phyloP scores from a whole-genome alignment of 2,888 invertebrate species.

The Sarcophaga subvicina region DNA sequence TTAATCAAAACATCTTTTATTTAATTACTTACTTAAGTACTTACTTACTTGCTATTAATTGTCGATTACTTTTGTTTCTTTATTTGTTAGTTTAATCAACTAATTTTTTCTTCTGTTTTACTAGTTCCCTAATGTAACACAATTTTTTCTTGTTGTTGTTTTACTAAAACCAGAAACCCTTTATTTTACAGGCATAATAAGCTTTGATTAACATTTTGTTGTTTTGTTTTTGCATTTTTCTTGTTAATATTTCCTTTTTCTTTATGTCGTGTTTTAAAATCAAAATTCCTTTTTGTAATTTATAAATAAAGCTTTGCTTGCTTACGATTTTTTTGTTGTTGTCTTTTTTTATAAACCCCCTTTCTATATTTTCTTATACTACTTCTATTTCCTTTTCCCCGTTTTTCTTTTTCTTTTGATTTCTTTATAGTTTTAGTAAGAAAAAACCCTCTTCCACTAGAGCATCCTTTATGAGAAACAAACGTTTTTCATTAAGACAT shows the following conservation, averaged over 20 bases:
- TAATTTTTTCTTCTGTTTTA: background rate
- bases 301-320: slow-evolving; percentile 10
- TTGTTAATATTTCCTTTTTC: slow-evolving; percentile 9
- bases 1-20: too few relatives aligned
- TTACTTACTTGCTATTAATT: too few relatives aligned
- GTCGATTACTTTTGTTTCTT: too few relatives aligned
- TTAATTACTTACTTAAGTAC: too few relatives aligned
- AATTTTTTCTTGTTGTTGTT: background rate
- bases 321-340: slow-evolving; percentile 18
- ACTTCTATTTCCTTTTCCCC: slow-evolving; percentile 28
- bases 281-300: background rate
- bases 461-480: slow-evolving; percentile 79
- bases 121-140: background rate
- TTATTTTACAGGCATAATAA: too few relatives aligned
- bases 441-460: slow-evolving; percentile 73
- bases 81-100: background rate
- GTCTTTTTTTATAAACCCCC: slow-evolving; percentile 11
- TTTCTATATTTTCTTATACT: slow-evolving; percentile 26
- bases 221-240: background rate
- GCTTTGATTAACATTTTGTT: background rate
- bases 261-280: slow-evolving; percentile 7
- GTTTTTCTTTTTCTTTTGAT: slow-evolving; percentile 23
- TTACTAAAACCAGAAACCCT: background rate
- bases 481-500: slow-evolving; percentile 79
- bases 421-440: slow-evolving; percentile 76